These are phyloP conservation scores for Darevskia mixta DNA, from an alignment of 2,797 vertebrate genomes.

Conservation along the genomic window DNA sequence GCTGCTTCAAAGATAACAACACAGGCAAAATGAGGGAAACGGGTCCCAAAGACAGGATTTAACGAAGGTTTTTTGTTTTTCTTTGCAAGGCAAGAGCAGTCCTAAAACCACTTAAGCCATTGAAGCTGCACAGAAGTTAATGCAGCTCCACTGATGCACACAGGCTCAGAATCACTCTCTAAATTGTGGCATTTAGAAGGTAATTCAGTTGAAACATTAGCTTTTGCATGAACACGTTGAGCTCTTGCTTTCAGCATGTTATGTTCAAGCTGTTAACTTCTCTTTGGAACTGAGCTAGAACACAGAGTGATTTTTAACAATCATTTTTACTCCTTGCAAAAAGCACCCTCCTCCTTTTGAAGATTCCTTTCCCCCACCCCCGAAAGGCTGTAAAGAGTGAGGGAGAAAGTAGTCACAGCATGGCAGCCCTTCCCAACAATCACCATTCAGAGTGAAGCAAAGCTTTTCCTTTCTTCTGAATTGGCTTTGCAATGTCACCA, in stretches of 20 bases:
- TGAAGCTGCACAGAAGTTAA: conserved; percentile 14
- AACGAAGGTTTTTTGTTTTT: not conserved
- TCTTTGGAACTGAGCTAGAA: not conserved
- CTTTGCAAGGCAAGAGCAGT: conserved; percentile 24
- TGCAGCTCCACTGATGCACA: conserved; percentile 23
- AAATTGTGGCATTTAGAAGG: conserved; percentile 21
- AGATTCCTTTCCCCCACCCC: not conserved
- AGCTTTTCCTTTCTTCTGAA: not conserved
- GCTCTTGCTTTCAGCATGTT: not conserved
- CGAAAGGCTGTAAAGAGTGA: not conserved
- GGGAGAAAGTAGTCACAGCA: not conserved
- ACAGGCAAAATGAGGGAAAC: conserved; percentile 8
- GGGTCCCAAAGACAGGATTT: not conserved
- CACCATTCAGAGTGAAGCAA: not conserved
- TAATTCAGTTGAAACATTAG: conserved; percentile 7
- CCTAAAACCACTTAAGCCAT: conserved; percentile 29
- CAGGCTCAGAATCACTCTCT: conserved; percentile 7
- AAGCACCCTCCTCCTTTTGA: not conserved
- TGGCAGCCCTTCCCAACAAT: not conserved
- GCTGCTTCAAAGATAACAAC: conserved; percentile 11
- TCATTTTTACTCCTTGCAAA: not conserved
- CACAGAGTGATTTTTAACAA: not conserved
- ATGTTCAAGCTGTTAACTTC: not conserved
- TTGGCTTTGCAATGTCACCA: not conserved
- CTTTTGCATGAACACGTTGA: not conserved